Evolutionary conservation across 2,888 invertebrate species (phyloP), one percentile per base, ranked within the genome.

Genomic region (Drosophila tanythrix): DNA sequence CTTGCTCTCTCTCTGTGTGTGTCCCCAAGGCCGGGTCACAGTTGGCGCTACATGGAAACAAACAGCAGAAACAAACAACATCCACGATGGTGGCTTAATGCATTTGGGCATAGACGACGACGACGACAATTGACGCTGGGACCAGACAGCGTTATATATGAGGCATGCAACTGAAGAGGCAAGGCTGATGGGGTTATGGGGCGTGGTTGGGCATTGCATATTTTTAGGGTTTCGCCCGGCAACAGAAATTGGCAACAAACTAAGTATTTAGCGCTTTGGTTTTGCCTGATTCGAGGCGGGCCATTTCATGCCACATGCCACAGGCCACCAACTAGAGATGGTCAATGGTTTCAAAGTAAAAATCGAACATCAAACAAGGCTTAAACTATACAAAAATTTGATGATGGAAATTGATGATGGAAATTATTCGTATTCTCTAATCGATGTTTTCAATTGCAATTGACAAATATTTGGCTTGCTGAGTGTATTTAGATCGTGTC

Each of bases 41-140:
- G 89, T 88, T 87, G 87, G 85, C 60, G 85, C 83, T 80, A 87
- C 89, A 87, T 82, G 87, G 64, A 59, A 66, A 65, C 68, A 51
- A 64, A 29, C 40, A 51, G 35, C 38, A 57, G 51, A 53, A 51
- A 46, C 64, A 53, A 57, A 38, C 68, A 52, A 38, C 67, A 51
- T 53, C 61, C 25, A 36, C 67, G 38, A 46, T 55, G 63, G 52
- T 67, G 69, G 79, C 79, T 80, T 79, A 80, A 79, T 80, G 80
- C 79, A 73, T 75, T 75, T 63, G 70, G 40, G 63, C 66, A 73
- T 51, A 64, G 63, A 48, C 59, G 27, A 33, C 66, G 33, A 36
- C 66, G n/a, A 35, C 38, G 46, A 33, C 64, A 79, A 74, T 71
- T 75, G 78, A 29, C 55, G 67, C 67, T 57, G 18, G 64, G 25